phyloP scores from a whole-genome alignment of 2,113 vertebrate genomes.

The Syrrhaptes paradoxus region DNA sequence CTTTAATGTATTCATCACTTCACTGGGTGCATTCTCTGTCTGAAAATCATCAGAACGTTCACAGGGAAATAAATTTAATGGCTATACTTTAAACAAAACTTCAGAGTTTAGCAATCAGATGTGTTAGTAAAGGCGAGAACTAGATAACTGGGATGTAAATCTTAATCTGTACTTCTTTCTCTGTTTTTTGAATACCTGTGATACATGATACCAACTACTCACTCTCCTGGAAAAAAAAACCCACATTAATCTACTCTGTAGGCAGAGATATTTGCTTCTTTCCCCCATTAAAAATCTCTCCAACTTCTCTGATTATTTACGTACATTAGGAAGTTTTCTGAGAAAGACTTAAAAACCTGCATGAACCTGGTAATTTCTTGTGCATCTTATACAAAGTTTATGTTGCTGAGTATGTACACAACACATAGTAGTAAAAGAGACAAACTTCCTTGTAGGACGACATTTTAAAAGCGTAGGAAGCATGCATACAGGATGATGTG shows the following conservation, averaged over 20 bases:
- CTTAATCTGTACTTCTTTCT: background rate
- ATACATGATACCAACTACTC: background rate
- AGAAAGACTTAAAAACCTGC: background rate
- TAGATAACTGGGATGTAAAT: background rate
- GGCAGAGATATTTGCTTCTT: background rate
- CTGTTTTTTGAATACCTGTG: background rate
- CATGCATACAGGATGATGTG: background rate
- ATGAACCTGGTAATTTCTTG: background rate
- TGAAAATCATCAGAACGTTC: background rate
- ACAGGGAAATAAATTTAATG: background rate
- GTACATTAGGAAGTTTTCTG: background rate
- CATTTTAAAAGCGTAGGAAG: background rate
- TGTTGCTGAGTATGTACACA: background rate
- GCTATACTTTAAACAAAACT: background rate
- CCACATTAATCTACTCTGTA: background rate
- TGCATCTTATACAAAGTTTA: background rate
- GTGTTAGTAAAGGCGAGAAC: fast-evolving
- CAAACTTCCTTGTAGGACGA: background rate
- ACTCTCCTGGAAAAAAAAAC: background rate
- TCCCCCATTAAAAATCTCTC: background rate
- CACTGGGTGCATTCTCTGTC: background rate
- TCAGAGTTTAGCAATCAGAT: background rate
- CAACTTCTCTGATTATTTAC: background rate
- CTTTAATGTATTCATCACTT: background rate
- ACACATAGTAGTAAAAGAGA: background rate